Base-by-base conservation (phyloP, 2,888 invertebrate species). In the Philhelius pedissequus region DNA sequence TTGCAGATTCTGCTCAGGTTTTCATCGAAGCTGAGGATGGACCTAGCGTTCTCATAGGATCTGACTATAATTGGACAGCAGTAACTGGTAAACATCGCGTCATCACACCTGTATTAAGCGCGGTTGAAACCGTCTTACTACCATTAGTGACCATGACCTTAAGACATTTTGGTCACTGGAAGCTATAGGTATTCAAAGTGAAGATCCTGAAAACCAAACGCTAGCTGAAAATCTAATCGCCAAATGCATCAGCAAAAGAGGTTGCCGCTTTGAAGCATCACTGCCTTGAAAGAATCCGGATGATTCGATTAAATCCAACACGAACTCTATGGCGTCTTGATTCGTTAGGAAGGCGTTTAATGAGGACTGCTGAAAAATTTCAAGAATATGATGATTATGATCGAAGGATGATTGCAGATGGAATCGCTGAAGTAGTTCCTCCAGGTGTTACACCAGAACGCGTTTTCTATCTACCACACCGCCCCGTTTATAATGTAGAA, bases 401-500 rank as follows among this genome's bases (percentile, higher is more conserved):
- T 3, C 52, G 69, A 13, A 45, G 25, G 18, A 45, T 69, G 54
- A 48, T 58, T 22, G 18, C 43, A 7, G 62, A 64, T 54, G 43
- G 71, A 13, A 60, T 64, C 22, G 64, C 64, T 45, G 54, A 64
- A 56, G 22, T 5, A 18, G 54, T 56, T 11, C 9, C 9, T 5
- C 3, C n/a, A 30, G 9, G 7, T 15, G 25, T 11, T 1, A n/a
- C 3, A n/a, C 11, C 71, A 5, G 18, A 60, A 1, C 48, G 58
- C 0, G 38, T 71, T 8, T 71, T 40, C n/a, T 70, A 71, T 38
- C 8, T 60, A 8, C 71, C 58, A n/a, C 70, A 58, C 25, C 18
- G 48, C 22, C n/a, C 45, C 32, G 15, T 64, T n/a, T 40, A 40
- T 15, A 40, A 40, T 3, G 43, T 18, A 43, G 15, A 43, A 43